These are phyloP conservation scores for Drosophila mercatorum DNA, from an alignment of 2,888 invertebrate species.

Conservation along the genomic window DNA sequence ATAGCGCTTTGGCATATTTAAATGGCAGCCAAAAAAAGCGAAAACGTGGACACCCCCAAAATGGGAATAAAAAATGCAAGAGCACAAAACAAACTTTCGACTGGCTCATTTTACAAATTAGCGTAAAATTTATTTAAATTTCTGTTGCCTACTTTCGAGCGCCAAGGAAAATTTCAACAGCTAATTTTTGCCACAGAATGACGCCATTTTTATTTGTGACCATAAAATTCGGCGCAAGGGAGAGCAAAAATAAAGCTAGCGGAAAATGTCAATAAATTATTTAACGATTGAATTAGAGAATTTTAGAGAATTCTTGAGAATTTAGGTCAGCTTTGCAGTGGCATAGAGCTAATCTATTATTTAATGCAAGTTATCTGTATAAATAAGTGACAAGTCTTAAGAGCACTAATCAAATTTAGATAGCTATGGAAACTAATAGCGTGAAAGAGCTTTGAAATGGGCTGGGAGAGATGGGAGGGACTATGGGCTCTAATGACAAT, in stretches of 20 bases:
- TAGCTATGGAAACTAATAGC: neutral
- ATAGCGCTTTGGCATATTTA: slow-evolving; percentile 72
- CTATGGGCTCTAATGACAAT: neutral
- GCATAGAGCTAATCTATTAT: neutral
- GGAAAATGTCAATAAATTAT: slow-evolving; percentile 20
- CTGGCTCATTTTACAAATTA: slow-evolving; percentile 69
- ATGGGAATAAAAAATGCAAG: slow-evolving; percentile 1
- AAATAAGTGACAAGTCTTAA: neutral
- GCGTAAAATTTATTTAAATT: slow-evolving; percentile 74
- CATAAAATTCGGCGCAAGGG: neutral
- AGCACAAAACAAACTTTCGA: slow-evolving; percentile 55
- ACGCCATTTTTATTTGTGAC: slow-evolving; percentile 39
- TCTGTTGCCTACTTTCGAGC: slow-evolving; percentile 53
- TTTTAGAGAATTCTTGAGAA: neutral
- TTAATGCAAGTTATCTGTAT: neutral
- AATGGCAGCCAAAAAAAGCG: slow-evolving; percentile 52
- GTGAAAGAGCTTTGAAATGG: neutral
- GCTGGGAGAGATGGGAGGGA: neutral
- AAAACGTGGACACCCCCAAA: slow-evolving; percentile 2
- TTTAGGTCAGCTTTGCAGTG: neutral
- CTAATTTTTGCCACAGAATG: slow-evolving; percentile 45
- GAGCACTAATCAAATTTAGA: neutral
- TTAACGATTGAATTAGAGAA: slow-evolving; percentile 4
- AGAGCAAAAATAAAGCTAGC: neutral
- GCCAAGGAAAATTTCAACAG: slow-evolving; percentile 20